Evolutionary conservation across 2,113 vertebrate genomes (phyloP).

Genomic region (human): DNA sequence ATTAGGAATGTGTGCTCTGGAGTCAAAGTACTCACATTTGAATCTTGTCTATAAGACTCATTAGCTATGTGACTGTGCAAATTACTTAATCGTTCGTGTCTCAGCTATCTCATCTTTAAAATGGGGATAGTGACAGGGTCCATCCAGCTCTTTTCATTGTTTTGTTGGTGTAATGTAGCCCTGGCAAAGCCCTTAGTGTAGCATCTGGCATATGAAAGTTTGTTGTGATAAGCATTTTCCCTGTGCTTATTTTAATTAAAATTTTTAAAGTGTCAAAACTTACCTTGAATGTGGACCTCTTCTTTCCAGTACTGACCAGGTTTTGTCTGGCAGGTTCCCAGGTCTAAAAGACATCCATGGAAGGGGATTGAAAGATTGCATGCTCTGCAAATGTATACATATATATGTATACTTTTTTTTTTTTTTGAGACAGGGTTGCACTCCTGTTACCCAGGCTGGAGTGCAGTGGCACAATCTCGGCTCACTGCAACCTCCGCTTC

Average conservation of each 20-base stretch:
- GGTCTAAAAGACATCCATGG: slow-evolving; percentile 75
- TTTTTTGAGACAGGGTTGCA: too few species aligned
- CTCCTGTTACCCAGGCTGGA: too few species aligned
- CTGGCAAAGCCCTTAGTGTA: background rate
- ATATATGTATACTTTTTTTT: too few species aligned
- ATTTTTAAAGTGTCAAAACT: background rate
- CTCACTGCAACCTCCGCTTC: too few species aligned
- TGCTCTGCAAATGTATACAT: slow-evolving; percentile 5
- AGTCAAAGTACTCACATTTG: background rate
- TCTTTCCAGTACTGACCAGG: slow-evolving; percentile 59
- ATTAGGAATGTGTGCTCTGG: background rate
- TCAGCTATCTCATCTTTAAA: slow-evolving; percentile 28
- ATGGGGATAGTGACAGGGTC: background rate
- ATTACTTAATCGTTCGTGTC: background rate
- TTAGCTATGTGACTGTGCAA: background rate
- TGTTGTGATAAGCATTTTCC: background rate
- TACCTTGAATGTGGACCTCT: slow-evolving; percentile 41
- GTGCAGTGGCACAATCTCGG: too few species aligned
- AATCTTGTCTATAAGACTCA: background rate
- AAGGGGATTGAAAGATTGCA: slow-evolving; percentile 77
- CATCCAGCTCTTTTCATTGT: background rate
- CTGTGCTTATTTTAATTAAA: background rate
- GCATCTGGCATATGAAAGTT: background rate
- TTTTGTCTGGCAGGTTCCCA: slow-evolving; percentile 62
- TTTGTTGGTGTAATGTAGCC: background rate